Conservation (phyloP, 2,797 vertebrate species). For the Aotus griseimembra region DNA sequence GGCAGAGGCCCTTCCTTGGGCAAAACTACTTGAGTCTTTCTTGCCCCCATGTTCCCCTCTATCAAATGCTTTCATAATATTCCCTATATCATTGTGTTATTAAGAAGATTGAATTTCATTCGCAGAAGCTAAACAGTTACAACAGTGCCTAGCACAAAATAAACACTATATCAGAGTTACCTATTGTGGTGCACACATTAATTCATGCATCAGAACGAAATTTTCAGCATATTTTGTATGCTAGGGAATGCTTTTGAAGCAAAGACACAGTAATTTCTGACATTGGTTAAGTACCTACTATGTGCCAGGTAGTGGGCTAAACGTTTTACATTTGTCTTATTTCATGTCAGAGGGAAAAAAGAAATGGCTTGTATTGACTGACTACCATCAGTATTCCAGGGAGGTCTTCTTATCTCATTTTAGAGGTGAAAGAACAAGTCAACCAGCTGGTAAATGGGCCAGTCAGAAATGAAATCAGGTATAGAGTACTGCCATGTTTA, state of each 20-base stretch:
- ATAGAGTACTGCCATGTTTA: not conserved
- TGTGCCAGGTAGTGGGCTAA: not conserved
- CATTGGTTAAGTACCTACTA: not conserved
- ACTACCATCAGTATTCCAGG: not conserved
- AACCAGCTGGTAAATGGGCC: too few relatives aligned
- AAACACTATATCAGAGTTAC: not conserved
- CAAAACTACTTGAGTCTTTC: not conserved
- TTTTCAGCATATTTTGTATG: not conserved
- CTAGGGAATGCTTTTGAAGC: not conserved
- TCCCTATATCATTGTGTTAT: not conserved
- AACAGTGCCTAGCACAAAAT: not conserved
- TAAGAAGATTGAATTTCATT: not conserved
- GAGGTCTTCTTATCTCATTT: not conserved
- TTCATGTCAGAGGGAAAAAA: not conserved
- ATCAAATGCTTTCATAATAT: not conserved
- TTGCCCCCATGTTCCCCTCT: too few relatives aligned
- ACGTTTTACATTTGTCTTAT: not conserved
- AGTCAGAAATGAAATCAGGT: not conserved
- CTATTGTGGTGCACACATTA: not conserved
- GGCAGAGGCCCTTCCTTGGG: not conserved
- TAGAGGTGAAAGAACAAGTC: not conserved
- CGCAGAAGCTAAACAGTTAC: not conserved
- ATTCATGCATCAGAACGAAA: not conserved
- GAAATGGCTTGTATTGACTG: not conserved
- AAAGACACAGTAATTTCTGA: not conserved